Percentiles rank a stretch among this genome's conserved stretches.
Evolutionary conservation across 2,113 vertebrate species (phyloP).

Genomic region (Scophthalmus maximus): DNA sequence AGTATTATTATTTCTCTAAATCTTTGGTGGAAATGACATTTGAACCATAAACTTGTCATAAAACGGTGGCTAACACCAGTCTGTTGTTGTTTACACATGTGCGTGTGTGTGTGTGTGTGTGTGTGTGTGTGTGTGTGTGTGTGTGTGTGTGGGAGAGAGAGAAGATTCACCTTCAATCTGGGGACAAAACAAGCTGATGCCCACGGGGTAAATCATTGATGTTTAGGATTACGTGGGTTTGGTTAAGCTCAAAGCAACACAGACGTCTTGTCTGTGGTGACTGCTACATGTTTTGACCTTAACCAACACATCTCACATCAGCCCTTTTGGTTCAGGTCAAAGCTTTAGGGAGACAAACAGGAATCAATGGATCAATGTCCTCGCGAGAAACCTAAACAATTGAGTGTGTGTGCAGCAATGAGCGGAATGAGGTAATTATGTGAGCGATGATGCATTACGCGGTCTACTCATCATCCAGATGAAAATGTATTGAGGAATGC

Average conservation of each 20-base stretch:
- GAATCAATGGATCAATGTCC: not conserved
- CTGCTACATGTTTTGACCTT: not conserved
- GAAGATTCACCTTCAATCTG: not conserved
- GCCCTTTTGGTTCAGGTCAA: not conserved
- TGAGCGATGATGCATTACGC: constrained; percentile 34
- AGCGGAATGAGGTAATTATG: constrained; percentile 31
- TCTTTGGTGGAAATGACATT: too few species aligned
- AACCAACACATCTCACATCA: not conserved
- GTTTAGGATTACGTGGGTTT: not conserved
- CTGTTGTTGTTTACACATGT: not conserved
- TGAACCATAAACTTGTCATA: too few species aligned
- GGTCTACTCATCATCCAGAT: constrained; percentile 28
- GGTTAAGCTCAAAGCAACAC: not conserved
- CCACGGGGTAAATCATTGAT: not conserved
- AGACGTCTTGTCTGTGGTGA: not conserved
- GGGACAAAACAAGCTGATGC: not conserved
- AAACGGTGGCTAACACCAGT: too few species aligned
- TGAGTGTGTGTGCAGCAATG: constrained; percentile 7
- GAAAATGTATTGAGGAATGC: not conserved
- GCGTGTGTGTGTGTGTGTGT: constrained; percentile 14
- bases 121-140: not conserved
- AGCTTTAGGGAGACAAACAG: constrained; percentile 4
- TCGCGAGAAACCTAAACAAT: not conserved
- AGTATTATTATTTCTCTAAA: not conserved
- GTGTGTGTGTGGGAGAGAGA: constrained; percentile 10